Base-by-base conservation (phyloP, 2,113 vertebrate species). In the Halichoerus grypus region DNA sequence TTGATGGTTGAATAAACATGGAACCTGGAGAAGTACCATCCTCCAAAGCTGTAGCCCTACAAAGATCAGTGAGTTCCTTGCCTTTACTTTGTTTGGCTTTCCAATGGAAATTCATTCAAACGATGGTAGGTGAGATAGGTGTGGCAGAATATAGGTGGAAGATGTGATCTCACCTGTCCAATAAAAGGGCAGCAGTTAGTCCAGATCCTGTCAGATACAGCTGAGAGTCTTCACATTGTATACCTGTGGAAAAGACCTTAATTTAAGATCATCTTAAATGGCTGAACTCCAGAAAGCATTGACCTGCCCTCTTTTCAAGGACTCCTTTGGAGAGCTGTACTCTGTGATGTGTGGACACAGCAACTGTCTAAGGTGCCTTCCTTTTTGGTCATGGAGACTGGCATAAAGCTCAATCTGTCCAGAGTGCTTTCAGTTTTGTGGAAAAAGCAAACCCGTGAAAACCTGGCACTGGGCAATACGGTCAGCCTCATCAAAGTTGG, bases 71-170 rank as follows among this genome's bases (percentile, higher is more conserved):
- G 26, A 82, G 79, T 79, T 90, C 42, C n/a, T 33, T 81, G 28
- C 22, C 36, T 86, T 87, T 80, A 72, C 63, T 92, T 84, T 88
- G 22, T 88, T 96, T 91, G 9, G 5, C 33, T 92, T 94, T 82
- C 53, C 22, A 61, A 0, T 80, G 53, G 76, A 65, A 88, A 81
- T 72, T 57, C 79, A 77, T 21, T 51, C 67, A 67, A 77, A 36
- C 7, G 22, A 31, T 26, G 77, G 15, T 28, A 51, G 51, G 31
- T 82, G 55, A 77, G 74, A 53, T 76, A n/a, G 9, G 22, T 22
- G 33, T 74, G 33, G 22, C 9, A 46, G 79, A n/a, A 21, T 95
- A 39, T 15, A 24, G 24, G 11, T 81, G 31, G 85, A 81, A 42
- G 76, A 22, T 28, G 2, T 91, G 33, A 36, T 83, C 76, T 93